Evolutionary conservation across 2,888 invertebrate genomes (phyloP).

Genomic region (Dynastes hyllus): DNA sequence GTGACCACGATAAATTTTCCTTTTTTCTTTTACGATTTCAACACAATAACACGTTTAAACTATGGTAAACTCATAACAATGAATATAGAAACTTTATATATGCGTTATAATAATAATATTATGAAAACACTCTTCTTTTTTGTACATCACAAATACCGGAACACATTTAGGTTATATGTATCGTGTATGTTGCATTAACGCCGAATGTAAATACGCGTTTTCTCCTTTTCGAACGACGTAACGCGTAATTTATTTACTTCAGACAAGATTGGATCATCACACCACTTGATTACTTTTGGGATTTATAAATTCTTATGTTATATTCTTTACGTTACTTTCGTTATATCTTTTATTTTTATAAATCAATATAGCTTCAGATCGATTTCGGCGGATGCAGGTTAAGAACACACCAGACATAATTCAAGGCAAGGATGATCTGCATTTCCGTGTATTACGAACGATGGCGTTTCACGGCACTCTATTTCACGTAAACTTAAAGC

Average conservation of each 20-base stretch:
- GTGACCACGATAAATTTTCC: conserved; percentile 49
- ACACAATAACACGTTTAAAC: conserved; percentile 52
- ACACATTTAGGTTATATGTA: conserved; percentile 65
- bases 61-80: conserved; percentile 52
- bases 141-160: conserved; percentile 66
- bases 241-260: conserved; percentile 50
- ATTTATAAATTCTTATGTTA: conserved; percentile 10
- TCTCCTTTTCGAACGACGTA: conserved; percentile 38
- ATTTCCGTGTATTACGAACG: conserved; percentile 41
- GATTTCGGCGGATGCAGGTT: conserved; percentile 59
- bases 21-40: conserved; percentile 27
- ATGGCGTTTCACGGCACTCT: conserved; percentile 38
- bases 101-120: conserved; percentile 37
- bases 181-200: conserved; percentile 10
- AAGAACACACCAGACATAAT: conserved; percentile 51
- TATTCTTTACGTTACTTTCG: conserved; percentile 47
- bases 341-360: conserved; percentile 43
- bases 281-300: conserved; percentile 25
- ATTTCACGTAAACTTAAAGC: conserved; percentile 34
- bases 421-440: conserved; percentile 46
- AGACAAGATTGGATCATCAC: conserved; percentile 40
- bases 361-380: conserved; percentile 68
- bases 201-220: conserved; percentile 33
- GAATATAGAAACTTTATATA: conserved; percentile 43
- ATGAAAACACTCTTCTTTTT: conserved; percentile 48